Percentiles rank a stretch among this genome's conserved stretches.
phyloP scores from a whole-genome alignment of 1,140 invertebrate genomes.

The Drosophila teissieri region DNA sequence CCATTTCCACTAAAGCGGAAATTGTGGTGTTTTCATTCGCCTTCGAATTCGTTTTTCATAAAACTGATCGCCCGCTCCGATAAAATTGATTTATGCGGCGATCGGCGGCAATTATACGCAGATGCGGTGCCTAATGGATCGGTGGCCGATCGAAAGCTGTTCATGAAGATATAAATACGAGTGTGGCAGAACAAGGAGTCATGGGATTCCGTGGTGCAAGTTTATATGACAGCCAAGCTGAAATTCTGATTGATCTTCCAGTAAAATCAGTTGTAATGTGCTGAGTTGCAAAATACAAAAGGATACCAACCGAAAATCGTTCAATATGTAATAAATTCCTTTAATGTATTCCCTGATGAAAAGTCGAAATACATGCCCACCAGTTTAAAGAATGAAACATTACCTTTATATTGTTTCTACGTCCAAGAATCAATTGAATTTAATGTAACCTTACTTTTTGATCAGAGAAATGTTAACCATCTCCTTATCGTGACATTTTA shows the following conservation, averaged over 20 bases:
- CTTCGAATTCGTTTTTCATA: slow-evolving; percentile 65
- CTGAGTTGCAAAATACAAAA: not conserved
- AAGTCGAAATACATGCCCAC: too few relatives aligned
- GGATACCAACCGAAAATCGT: too few relatives aligned
- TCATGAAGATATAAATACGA: slow-evolving; percentile 49
- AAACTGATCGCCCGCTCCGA: slow-evolving; percentile 78
- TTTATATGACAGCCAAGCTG: not conserved
- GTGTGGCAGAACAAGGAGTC: slow-evolving; percentile 10
- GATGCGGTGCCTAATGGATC: slow-evolving; percentile 82
- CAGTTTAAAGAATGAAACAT: too few relatives aligned
- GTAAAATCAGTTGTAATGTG: not conserved
- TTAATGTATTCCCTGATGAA: too few relatives aligned
- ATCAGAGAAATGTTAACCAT: too few relatives aligned
- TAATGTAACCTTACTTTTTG: too few relatives aligned
- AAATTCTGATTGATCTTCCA: not conserved
- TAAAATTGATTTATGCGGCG: slow-evolving; percentile 83
- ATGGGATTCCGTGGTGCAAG: slow-evolving; percentile 3
- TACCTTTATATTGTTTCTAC: too few relatives aligned
- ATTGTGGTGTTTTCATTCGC: slow-evolving; percentile 67
- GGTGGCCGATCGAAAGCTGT: slow-evolving; percentile 53
- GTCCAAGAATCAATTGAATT: too few relatives aligned
- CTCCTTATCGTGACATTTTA: too few relatives aligned
- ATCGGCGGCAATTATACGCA: slow-evolving; percentile 81
- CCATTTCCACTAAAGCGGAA: slow-evolving; percentile 64
- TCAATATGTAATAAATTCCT: too few relatives aligned